These are phyloP conservation scores for Dicentrarchus labrax DNA, from an alignment of 2,113 vertebrate genomes.

Conservation along the genomic window DNA sequence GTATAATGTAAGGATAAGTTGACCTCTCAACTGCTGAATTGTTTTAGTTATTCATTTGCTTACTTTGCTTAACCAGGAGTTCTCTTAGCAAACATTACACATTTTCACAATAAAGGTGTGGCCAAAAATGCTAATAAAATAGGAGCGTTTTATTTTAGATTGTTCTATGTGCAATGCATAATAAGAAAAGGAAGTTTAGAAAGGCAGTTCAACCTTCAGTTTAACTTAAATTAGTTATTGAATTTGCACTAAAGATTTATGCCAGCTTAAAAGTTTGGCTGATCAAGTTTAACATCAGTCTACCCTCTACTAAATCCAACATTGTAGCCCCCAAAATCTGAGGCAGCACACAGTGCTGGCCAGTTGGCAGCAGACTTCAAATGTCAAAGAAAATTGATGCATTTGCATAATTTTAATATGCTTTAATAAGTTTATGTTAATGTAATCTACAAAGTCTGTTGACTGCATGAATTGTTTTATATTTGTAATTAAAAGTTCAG, in stretches of 20 bases:
- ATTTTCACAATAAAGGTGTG: too few species aligned
- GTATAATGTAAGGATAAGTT: too few species aligned
- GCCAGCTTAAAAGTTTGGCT: not conserved
- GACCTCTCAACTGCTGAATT: too few species aligned
- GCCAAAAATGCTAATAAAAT: not conserved
- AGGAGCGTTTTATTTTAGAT: not conserved
- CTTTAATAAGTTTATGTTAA: slow-evolving; percentile 44
- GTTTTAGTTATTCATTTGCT: not conserved
- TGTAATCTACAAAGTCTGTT: slow-evolving; percentile 34
- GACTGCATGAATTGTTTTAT: slow-evolving; percentile 3
- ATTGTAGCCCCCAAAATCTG: not conserved
- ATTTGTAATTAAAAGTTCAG: slow-evolving; percentile 33
- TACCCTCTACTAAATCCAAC: not conserved
- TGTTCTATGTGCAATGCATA: not conserved
- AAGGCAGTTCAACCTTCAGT: not conserved
- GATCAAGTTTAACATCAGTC: not conserved
- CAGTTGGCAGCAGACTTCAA: not conserved
- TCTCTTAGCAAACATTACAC: not conserved
- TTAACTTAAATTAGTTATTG: not conserved
- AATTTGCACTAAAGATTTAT: not conserved
- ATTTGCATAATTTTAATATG: slow-evolving; percentile 28
- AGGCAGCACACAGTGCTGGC: not conserved
- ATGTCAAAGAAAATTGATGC: slow-evolving; percentile 35
- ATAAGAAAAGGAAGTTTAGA: not conserved
- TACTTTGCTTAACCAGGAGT: not conserved